Conservation (phyloP, 2,113 vertebrate species). For the Dasyornis broadbenti region DNA sequence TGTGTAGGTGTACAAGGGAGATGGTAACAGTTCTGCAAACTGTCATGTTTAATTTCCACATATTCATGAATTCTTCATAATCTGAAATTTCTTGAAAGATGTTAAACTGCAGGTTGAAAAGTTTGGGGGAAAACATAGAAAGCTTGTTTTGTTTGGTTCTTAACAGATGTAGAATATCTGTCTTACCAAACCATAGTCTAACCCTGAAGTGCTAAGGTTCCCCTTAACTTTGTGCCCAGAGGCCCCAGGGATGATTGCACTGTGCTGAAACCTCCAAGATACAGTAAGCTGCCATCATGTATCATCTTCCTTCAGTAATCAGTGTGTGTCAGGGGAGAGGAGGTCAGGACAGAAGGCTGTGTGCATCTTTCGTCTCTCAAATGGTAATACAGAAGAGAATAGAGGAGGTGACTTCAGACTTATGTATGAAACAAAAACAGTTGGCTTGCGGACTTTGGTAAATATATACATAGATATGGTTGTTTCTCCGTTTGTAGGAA, state of each 20-base stretch:
- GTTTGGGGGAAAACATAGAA: background rate
- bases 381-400: background rate
- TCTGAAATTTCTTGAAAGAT: background rate
- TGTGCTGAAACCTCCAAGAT: background rate
- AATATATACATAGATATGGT: background rate
- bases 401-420: background rate
- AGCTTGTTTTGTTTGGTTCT: background rate
- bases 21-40: background rate
- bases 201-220: background rate
- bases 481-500: conserved; percentile 78
- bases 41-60: background rate
- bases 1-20: background rate
- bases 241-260: background rate
- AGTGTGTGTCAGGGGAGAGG: background rate
- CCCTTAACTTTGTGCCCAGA: background rate
- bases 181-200: background rate
- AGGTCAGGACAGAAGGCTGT: background rate
- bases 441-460: background rate
- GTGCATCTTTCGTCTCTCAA: background rate
- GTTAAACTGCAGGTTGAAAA: background rate
- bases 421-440: background rate
- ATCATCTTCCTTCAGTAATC: background rate
- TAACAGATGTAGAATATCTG: background rate
- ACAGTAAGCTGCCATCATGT: rapidly evolving
- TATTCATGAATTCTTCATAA: background rate